phyloP scores from a whole-genome alignment of 2,113 vertebrate genomes.

The Chloropsis cyanopogon region DNA sequence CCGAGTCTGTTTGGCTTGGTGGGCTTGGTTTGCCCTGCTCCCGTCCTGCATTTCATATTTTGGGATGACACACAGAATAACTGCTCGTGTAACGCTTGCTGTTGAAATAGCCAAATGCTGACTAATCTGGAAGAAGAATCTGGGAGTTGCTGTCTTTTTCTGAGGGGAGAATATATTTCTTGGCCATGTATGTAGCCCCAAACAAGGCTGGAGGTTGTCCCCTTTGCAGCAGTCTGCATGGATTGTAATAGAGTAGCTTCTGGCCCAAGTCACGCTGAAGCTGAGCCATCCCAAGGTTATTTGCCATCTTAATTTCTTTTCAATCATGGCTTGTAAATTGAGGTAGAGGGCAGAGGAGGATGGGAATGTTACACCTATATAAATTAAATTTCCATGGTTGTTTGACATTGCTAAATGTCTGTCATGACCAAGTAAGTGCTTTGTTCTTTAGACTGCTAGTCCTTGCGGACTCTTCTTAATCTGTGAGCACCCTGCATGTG shows the following conservation, averaged over 20 bases:
- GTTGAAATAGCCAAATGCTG: not conserved
- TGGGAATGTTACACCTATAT: not conserved
- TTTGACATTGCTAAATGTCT: not conserved
- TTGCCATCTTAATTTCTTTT: not conserved
- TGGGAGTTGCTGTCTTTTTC: not conserved
- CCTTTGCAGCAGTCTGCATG: not conserved
- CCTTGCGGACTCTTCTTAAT: not conserved
- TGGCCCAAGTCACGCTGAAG: not conserved
- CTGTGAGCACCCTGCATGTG: not conserved
- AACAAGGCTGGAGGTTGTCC: not conserved
- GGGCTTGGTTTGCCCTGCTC: not conserved
- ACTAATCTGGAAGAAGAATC: not conserved
- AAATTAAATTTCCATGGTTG: not conserved
- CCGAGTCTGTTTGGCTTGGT: accelerated
- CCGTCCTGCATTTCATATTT: accelerated
- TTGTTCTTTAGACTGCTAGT: not conserved
- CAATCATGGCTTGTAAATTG: not conserved
- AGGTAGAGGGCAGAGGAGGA: not conserved
- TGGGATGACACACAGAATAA: not conserved
- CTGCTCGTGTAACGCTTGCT: not conserved
- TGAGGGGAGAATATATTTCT: not conserved
- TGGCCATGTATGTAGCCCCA: not conserved
- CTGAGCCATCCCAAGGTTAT: not conserved
- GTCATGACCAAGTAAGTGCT: not conserved
- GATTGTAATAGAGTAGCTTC: not conserved